phyloP scores from a whole-genome alignment of 30 jellyfish, hydroid and myxozoan species.

The Sanderia malayensis region DNA sequence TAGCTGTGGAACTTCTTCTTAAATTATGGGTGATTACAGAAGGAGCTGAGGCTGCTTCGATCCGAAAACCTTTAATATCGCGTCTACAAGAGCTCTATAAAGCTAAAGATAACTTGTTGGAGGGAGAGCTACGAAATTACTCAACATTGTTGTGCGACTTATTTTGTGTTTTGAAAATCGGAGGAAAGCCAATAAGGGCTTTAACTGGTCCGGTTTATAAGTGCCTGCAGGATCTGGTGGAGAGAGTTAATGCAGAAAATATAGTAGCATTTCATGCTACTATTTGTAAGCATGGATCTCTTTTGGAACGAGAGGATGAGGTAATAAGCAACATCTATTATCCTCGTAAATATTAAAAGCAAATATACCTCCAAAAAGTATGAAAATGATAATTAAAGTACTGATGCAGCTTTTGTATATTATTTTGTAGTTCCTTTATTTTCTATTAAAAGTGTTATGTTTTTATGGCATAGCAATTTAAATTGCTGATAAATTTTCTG shows the following conservation, averaged over 20 bases:
- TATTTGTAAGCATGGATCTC: slow-evolving; percentile 29
- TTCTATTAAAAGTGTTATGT: no score
- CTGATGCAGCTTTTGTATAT: no score
- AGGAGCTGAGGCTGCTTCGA: slow-evolving; percentile 7
- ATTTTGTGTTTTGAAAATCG: slow-evolving; percentile 24
- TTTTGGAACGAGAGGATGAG: slow-evolving; percentile 29
- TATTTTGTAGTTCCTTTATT: no score
- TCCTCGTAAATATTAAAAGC: no score
- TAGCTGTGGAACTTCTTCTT: slow-evolving; percentile 17
- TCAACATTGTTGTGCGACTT: slow-evolving; percentile 65
- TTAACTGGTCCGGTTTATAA: slow-evolving; percentile 56
- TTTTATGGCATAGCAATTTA: no score
- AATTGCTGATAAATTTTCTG: no score
- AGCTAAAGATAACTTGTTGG: slow-evolving; percentile 35
- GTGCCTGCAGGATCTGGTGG: slow-evolving; percentile 47
- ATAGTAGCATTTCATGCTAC: slow-evolving; percentile 32
- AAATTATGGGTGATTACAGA: slow-evolving; percentile 37
- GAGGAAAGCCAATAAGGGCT: slow-evolving; percentile 45
- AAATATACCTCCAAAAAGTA: no score
- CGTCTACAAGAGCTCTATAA: slow-evolving; percentile 46
- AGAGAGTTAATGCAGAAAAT: slow-evolving; percentile 3
- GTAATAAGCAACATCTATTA: slow-evolving; percentile 1
- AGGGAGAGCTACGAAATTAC: slow-evolving; percentile 30
- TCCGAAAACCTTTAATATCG: slow-evolving; percentile 43
- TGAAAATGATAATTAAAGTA: no score